Base-by-base conservation (phyloP, 2,797 vertebrate species). In the Dicrostonyx torquatus region DNA sequence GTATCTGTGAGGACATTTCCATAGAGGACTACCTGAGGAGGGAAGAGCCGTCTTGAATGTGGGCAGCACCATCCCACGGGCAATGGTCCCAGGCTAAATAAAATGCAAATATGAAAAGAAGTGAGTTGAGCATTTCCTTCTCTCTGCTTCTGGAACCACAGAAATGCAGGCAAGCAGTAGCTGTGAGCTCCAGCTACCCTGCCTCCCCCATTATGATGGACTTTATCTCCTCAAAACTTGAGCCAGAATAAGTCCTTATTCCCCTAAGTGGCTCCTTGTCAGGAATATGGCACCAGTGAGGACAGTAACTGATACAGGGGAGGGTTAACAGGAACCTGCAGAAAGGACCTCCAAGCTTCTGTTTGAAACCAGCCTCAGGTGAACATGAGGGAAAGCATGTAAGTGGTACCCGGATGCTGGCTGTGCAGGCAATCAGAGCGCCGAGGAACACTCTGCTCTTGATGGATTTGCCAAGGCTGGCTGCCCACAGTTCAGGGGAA, bases 381-480 rank as follows among this genome's bases (percentile, higher is more conserved):
- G 40, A 62, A 62, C 18, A 14, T 9, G 5, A 76, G 18, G 62
- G 22, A 73, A 75, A 48, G 40, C 20, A 6, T 13, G 22, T n/a
- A 7, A 26, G 24, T 53, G 45, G 31, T 48, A 24, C 40, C 60
- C 5, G 17, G 50, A 72, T 29, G 6, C 26, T 17, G 22, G 9
- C 37, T 83, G 60, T 31, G 5, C 43, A 84, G 78, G 58, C 24
- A 66, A 73, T 14, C 14, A 2, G 31, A 31, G 50, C 24, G 31
- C 15, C 4, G 40, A 34, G 12, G 4, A 73, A 80, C 9, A n/a
- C 10, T 8, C 8, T 58, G 43, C 40, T 5, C 0, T 0, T 5
- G 40, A 58, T 17, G 8, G 17, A 17, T 31, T 22, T 60, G 34
- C 85, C 85, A 24, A 43, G 34, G 48, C 4, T 29, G 24, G 37